Percentiles rank a stretch among this genome's conserved stretches.
These are phyloP conservation scores for Tapirus indicus DNA, from an alignment of 2,797 vertebrate species.

Conservation along the genomic window DNA sequence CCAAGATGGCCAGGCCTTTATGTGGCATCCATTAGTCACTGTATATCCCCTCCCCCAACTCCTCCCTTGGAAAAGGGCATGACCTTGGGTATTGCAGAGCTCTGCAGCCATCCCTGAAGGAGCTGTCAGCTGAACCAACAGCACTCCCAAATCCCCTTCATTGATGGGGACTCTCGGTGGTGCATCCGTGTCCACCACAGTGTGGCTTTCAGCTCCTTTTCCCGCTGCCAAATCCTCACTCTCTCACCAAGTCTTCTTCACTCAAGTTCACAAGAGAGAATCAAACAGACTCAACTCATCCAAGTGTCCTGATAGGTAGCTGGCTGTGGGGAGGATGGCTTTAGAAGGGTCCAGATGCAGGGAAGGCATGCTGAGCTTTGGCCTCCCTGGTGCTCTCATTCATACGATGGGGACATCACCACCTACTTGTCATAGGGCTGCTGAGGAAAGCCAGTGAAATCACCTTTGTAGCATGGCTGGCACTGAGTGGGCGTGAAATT, in stretches of 20 bases:
- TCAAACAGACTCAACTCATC: background rate
- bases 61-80: fast-evolving
- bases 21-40: background rate
- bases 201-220: background rate
- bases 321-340: background rate
- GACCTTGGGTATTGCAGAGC: background rate
- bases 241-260: background rate
- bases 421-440: background rate
- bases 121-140: background rate
- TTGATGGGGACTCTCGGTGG: background rate
- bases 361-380: background rate
- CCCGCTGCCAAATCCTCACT: background rate
- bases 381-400: background rate
- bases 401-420: fast-evolving
- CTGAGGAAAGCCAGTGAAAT: background rate
- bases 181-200: background rate
- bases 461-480: background rate
- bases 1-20: background rate
- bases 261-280: background rate
- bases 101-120: background rate
- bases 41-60: background rate
- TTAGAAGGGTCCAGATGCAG: too few relatives aligned
- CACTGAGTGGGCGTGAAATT: background rate
- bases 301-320: background rate
- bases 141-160: background rate